Evolutionary conservation across 2,113 vertebrate genomes (phyloP).

Genomic region (Dromas ardeola): DNA sequence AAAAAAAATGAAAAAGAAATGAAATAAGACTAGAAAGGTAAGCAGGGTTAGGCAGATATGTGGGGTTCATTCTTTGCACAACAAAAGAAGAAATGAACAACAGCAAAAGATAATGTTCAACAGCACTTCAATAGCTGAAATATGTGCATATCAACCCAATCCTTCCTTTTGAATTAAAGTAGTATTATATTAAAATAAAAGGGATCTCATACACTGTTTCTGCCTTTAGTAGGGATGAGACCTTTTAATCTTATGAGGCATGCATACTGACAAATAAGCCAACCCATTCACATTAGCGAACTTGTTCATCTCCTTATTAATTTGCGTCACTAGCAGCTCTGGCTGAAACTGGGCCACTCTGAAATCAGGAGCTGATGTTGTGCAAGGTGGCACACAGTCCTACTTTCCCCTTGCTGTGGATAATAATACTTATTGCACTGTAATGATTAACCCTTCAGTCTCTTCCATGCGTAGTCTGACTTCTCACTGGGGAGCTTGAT

Average conservation of each 20-base stretch:
- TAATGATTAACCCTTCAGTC: not conserved
- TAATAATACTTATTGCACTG: not conserved
- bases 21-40: not conserved
- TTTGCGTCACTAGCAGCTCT: not conserved
- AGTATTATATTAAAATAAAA: slow-evolving; percentile 29
- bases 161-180: not conserved
- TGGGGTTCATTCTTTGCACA: not conserved
- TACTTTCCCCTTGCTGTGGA: not conserved
- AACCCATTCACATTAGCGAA: not conserved
- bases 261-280: slow-evolving; percentile 14
- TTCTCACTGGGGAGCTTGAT: not conserved
- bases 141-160: not conserved
- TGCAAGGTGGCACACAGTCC: not conserved
- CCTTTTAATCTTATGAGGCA: not conserved
- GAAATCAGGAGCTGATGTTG: not conserved
- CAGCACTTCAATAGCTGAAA: not conserved
- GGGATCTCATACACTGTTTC: not conserved
- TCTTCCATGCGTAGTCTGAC: not conserved
- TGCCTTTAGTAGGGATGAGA: not conserved
- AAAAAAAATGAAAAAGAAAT: not conserved
- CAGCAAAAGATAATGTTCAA: not conserved
- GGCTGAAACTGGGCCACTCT: not conserved
- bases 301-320: not conserved
- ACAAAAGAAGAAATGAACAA: not conserved
- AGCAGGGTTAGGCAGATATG: not conserved